Conservation (phyloP, 1,140 invertebrate species). For the Lysiphlebus fabarum region DNA sequence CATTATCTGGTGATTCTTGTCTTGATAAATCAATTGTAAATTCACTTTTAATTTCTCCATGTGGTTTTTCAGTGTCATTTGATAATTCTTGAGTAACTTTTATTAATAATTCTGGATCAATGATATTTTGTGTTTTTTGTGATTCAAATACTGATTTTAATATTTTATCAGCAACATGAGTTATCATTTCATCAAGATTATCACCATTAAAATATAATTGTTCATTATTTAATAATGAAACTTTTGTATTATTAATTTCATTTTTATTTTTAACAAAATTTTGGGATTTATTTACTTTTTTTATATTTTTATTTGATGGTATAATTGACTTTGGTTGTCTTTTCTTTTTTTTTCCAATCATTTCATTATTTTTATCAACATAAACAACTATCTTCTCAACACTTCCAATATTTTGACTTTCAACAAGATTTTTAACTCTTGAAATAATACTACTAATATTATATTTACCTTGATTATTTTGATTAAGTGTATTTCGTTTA, state of each 20-base stretch:
- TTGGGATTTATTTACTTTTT: background rate
- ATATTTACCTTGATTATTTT: slow-evolving; percentile 10
- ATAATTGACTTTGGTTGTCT: slow-evolving; percentile 6
- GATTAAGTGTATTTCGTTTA: slow-evolving; percentile 7
- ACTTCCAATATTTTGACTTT: slow-evolving; percentile 25
- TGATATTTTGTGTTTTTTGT: background rate
- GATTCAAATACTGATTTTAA: slow-evolving; percentile 13
- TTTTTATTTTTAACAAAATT: slow-evolving; percentile 5
- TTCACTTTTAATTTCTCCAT: slow-evolving; percentile 20
- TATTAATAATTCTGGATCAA: slow-evolving; percentile 19
- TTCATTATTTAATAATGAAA: background rate
- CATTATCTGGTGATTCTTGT: background rate
- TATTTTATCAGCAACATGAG: slow-evolving; percentile 25
- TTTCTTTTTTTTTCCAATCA: slow-evolving; percentile 3
- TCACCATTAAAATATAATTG: slow-evolving; percentile 22
- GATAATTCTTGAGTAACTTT: slow-evolving; percentile 22
- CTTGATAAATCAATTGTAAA: slow-evolving; percentile 21
- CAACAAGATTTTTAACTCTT: slow-evolving; percentile 20
- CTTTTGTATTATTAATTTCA: slow-evolving; percentile 1
- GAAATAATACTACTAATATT: slow-evolving; percentile 24
- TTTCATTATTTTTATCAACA: slow-evolving; percentile 24
- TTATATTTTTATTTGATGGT: background rate
- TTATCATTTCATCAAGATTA: slow-evolving; percentile 21
- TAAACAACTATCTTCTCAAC: slow-evolving; percentile 31
- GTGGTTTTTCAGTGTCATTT: slow-evolving; percentile 13